Percentiles rank a stretch among this genome's conserved stretches.
Conservation (phyloP, 2,888 invertebrate species). For the Esperia sulphurella region DNA sequence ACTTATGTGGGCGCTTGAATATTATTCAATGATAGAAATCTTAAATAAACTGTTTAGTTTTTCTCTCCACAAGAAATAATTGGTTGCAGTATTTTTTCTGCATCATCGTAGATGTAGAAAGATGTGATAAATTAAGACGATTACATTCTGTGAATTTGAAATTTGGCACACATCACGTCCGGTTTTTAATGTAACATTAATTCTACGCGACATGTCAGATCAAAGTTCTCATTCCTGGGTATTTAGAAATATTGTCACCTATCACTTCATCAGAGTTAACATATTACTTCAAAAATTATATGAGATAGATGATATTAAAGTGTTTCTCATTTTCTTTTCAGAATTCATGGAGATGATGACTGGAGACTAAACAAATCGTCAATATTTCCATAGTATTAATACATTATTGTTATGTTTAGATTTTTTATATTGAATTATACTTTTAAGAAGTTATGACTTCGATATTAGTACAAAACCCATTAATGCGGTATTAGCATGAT, state of each 20-base stretch:
- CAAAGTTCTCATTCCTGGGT: not conserved
- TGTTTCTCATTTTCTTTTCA: constrained; percentile 59
- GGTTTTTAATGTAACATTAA: not conserved
- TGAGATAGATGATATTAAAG: not conserved
- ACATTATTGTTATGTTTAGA: constrained; percentile 48
- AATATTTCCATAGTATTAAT: constrained; percentile 37
- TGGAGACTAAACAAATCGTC: constrained; percentile 82
- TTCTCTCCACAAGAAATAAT: no score
- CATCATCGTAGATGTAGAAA: no score
- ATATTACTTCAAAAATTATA: no score
- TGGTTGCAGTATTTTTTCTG: no score
- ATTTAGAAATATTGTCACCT: no score
- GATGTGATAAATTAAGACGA: not conserved
- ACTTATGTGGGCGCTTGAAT: no score
- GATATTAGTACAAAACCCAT: constrained; percentile 61
- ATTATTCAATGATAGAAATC: no score
- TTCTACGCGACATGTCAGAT: not conserved
- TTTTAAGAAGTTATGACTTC: constrained; percentile 50
- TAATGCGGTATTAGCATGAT: constrained; percentile 69
- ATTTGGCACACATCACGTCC: not conserved
- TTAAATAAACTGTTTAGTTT: no score
- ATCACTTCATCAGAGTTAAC: no score
- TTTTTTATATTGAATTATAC: constrained; percentile 48
- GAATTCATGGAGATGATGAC: constrained; percentile 98
- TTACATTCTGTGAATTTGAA: not conserved